A percentile compares a stretch with the other conserved stretches of the same genome.
Evolutionary conservation across 2,888 invertebrate genomes (phyloP).

Genomic region (Poecilus cupreus): DNA sequence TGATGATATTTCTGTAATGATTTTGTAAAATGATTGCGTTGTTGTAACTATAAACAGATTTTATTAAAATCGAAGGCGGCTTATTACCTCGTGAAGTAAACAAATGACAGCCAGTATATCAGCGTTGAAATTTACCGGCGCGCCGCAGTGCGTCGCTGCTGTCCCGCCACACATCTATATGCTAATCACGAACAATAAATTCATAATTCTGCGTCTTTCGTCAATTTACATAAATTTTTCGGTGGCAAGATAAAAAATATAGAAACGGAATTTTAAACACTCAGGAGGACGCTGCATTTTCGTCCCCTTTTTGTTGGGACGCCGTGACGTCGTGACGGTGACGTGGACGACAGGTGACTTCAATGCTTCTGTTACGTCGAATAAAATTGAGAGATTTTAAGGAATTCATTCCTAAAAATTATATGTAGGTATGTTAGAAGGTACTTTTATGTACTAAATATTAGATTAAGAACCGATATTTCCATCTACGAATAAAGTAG

Average conservation of each 20-base stretch:
- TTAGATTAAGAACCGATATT: no score
- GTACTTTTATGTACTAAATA: no score
- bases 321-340: background rate
- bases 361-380: no score
- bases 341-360: slow-evolving; percentile 18
- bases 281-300: background rate
- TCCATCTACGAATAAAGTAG: no score
- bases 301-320: background rate
- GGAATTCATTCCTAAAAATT: no score
- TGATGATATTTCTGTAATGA: no score
- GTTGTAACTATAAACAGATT: background rate
- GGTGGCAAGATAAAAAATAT: slow-evolving; percentile 46
- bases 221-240: slow-evolving; percentile 54
- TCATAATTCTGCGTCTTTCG: slow-evolving; percentile 49
- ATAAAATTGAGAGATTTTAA: no score
- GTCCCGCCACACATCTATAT: slow-evolving; percentile 54
- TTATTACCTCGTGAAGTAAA: background rate
- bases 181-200: slow-evolving; percentile 56
- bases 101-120: background rate
- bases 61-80: background rate
- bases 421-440: no score
- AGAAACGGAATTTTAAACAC: slow-evolving; percentile 49
- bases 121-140: background rate
- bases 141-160: slow-evolving; percentile 10
- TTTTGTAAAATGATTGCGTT: no score